These are phyloP conservation scores for Rutilus rutilus DNA, from an alignment of 2,113 vertebrate species.

Conservation along the genomic window DNA sequence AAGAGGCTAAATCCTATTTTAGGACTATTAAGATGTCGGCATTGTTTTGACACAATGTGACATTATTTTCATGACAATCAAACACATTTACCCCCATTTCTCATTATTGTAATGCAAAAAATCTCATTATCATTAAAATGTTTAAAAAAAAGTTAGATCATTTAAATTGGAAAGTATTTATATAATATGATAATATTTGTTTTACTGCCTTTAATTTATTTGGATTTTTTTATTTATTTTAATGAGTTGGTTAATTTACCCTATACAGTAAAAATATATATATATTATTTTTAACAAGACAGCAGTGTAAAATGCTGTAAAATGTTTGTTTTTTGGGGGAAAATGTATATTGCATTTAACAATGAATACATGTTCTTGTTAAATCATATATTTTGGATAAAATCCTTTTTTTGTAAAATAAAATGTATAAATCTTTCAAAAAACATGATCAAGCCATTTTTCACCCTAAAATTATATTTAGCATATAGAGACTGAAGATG, in stretches of 20 bases:
- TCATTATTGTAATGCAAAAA: not conserved
- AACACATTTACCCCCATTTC: not conserved
- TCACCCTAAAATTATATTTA: not conserved
- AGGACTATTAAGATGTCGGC: not conserved
- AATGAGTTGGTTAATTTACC: not conserved
- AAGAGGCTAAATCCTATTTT: not conserved
- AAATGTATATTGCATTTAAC: not conserved
- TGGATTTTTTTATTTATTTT: not conserved
- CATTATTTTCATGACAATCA: not conserved
- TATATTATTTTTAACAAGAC: too few species aligned
- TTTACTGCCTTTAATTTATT: not conserved
- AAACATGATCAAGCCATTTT: not conserved
- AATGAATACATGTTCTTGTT: not conserved
- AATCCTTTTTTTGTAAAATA: not conserved
- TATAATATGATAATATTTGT: not conserved
- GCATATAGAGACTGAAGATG: not conserved
- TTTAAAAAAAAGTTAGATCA: not conserved
- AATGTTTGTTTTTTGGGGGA: not conserved
- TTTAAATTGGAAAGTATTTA: not conserved
- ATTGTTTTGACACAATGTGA: slow-evolving; percentile 5
- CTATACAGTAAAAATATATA: not conserved
- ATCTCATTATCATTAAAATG: not conserved
- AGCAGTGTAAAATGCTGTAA: not conserved
- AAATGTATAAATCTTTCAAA: too few species aligned
- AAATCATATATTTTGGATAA: not conserved